Percentiles rank a stretch among this genome's conserved stretches.
phyloP scores from a whole-genome alignment of 2,113 vertebrate species.

The Phocoena phocoena region DNA sequence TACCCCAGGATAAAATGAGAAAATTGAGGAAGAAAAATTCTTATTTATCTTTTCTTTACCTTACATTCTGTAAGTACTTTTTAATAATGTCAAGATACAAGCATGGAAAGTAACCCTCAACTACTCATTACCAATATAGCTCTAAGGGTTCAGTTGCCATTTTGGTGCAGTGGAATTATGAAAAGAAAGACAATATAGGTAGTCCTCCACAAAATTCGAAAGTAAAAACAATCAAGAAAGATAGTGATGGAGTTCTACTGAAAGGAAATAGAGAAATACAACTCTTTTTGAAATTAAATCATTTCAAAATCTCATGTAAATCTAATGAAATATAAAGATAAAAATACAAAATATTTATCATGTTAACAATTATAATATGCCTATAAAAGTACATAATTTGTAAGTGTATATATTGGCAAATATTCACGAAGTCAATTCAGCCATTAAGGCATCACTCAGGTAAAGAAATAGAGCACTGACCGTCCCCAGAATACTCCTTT shows the following conservation, averaged over 20 bases:
- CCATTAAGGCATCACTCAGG: background rate
- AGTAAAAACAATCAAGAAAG: background rate
- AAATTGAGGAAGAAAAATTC: background rate
- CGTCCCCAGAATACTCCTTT: rapidly evolving
- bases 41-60: background rate
- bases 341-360: background rate
- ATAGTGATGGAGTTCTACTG: background rate
- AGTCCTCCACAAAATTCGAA: background rate
- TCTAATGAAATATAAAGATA: background rate
- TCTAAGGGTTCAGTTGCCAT: background rate
- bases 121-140: background rate
- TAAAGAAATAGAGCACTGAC: background rate
- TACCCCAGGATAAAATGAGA: slow-evolving; percentile 13
- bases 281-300: background rate
- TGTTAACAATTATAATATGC: background rate
- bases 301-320: background rate
- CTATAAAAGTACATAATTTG: background rate
- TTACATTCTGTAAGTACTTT: background rate
- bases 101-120: background rate
- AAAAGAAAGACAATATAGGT: background rate
- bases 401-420: background rate
- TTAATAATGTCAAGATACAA: background rate
- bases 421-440: background rate
- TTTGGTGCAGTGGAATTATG: background rate
- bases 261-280: background rate